Conservation (phyloP, 2,888 invertebrate species). For the Dynastes tityus region DNA sequence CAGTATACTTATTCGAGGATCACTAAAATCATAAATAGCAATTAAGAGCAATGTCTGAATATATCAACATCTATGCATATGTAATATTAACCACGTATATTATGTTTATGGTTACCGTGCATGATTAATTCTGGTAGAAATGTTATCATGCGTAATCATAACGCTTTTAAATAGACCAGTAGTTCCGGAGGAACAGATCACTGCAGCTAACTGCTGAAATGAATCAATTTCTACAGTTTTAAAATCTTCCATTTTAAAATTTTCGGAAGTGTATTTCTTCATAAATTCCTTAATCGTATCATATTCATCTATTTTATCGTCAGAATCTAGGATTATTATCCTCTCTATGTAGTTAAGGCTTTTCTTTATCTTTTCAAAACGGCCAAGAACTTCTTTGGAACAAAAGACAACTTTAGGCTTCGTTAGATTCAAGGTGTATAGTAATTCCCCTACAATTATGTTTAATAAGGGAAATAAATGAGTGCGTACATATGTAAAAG, state of each 20-base stretch:
- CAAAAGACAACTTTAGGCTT: slow-evolving; percentile 79
- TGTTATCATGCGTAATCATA: slow-evolving; percentile 80
- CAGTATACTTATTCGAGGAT: slow-evolving; percentile 47
- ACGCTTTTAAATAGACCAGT: slow-evolving; percentile 87
- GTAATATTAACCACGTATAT: too few relatives aligned
- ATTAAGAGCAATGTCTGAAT: not conserved
- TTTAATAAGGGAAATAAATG: not conserved
- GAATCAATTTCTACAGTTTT: slow-evolving; percentile 70
- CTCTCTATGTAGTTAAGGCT: slow-evolving; percentile 72
- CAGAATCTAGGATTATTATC: slow-evolving; percentile 74
- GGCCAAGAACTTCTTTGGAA: slow-evolving; percentile 74
- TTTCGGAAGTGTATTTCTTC: slow-evolving; percentile 61
- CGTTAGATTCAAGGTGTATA: slow-evolving; percentile 76
- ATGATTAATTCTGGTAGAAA: slow-evolving; percentile 67
- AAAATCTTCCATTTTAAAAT: slow-evolving; percentile 67
- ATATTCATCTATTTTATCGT: slow-evolving; percentile 71
- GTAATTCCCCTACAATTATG: slow-evolving; percentile 58
- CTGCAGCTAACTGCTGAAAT: slow-evolving; percentile 73
- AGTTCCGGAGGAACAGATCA: slow-evolving; percentile 87
- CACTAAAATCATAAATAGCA: slow-evolving; percentile 32
- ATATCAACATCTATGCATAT: too few relatives aligned
- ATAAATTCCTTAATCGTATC: slow-evolving; percentile 68
- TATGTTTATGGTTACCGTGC: slow-evolving; percentile 35
- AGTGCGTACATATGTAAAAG: not conserved
- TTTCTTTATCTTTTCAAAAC: slow-evolving; percentile 72